These are phyloP conservation scores for Acrossocheilus fasciatus DNA, from an alignment of 2,797 vertebrate genomes.

Conservation along the genomic window DNA sequence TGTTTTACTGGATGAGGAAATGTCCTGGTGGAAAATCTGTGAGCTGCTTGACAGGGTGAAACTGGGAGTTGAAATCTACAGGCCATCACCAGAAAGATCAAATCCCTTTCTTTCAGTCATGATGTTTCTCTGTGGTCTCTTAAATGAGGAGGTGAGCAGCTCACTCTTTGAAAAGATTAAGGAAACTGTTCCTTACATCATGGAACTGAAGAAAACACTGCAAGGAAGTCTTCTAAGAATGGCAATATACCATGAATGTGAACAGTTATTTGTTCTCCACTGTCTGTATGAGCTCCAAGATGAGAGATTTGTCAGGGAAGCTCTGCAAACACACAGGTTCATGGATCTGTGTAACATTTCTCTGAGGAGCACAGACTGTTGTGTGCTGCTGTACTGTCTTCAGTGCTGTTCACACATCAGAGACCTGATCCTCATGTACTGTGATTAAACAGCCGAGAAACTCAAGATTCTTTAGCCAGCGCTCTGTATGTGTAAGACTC, in stretches of 20 bases:
- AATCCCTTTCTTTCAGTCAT: neutral
- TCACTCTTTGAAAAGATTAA: neutral
- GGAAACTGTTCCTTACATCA: neutral
- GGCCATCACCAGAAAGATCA: neutral
- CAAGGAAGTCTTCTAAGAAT: too few species aligned
- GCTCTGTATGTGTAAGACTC: too few species aligned
- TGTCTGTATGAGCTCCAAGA: slow-evolving; percentile 27
- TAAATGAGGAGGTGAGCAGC: neutral
- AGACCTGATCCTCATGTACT: slow-evolving; percentile 11
- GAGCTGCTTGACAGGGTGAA: neutral
- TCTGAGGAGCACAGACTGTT: slow-evolving; percentile 28
- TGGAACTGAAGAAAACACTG: neutral
- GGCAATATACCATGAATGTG: neutral
- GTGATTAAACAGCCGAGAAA: slow-evolving; percentile 29
- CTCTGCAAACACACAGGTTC: neutral
- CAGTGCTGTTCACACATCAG: slow-evolving; percentile 19
- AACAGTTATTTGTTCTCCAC: neutral
- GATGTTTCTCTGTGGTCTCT: slow-evolving; percentile 43
- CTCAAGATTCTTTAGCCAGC: too few species aligned
- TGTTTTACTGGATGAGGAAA: slow-evolving; percentile 5
- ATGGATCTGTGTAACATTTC: neutral
- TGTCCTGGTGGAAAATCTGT: neutral
- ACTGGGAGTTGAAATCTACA: rapidly evolving
- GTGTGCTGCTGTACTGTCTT: slow-evolving; percentile 39
- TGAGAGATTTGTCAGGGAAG: neutral